A percentile compares a stretch with the other conserved stretches of the same genome.
phyloP scores from a whole-genome alignment of 30 jellyfish, hydroid and myxozoan genomes.

The Cassiopea andromeda region DNA sequence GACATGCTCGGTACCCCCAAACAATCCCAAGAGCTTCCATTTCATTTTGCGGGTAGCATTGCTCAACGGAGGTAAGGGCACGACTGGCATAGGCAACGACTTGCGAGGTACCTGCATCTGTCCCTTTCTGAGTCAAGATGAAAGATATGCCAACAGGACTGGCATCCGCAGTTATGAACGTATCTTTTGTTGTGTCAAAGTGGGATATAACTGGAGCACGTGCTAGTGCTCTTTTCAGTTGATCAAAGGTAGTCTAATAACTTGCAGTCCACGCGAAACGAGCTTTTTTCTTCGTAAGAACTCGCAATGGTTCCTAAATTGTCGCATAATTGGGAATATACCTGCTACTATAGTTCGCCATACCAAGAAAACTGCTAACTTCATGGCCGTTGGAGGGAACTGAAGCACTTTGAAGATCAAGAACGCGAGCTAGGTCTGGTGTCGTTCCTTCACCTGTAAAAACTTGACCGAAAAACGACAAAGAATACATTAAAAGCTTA shows the following conservation, averaged over 20 bases:
- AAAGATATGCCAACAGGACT: conserved; percentile 64
- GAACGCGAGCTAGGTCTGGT: no score
- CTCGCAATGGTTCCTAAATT: conserved; percentile 45
- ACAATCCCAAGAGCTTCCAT: conserved; percentile 50
- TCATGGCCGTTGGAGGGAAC: no score
- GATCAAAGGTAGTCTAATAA: conserved; percentile 20
- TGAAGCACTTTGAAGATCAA: no score
- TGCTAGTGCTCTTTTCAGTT: conserved; percentile 4
- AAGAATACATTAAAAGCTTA: no score
- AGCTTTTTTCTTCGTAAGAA: conserved; percentile 32
- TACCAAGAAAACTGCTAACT: no score
- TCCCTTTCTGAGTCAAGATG: background rate
- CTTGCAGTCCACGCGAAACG: conserved; percentile 1
- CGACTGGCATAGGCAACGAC: conserved; percentile 45
- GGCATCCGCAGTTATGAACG: conserved; percentile 49
- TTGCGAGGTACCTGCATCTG: background rate
- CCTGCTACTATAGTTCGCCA: no score
- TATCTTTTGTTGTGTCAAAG: conserved; percentile 36
- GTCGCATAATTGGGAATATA: conserved; percentile 46
- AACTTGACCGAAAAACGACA: no score
- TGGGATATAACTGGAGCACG: conserved; percentile 18
- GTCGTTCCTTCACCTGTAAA: no score
- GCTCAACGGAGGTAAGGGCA: conserved; percentile 11
- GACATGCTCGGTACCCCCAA: conserved; percentile 38
- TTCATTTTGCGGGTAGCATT: conserved; percentile 53